phyloP scores from a whole-genome alignment of 2,113 vertebrate species.

The Grantiella picta region DNA sequence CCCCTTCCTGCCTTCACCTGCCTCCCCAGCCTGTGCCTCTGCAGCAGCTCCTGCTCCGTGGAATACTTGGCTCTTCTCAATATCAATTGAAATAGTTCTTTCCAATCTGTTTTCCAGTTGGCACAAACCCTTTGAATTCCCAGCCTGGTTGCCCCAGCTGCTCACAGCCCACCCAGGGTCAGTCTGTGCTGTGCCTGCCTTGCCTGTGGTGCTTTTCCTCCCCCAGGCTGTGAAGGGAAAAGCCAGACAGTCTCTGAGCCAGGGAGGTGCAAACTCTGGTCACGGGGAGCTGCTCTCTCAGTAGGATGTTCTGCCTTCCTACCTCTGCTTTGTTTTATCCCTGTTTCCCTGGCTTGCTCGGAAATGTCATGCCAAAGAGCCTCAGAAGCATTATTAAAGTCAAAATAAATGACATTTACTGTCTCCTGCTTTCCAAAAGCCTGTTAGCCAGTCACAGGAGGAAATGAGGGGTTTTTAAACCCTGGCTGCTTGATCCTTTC shows the following conservation, averaged over 20 bases:
- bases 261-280: neutral
- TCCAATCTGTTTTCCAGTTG: neutral
- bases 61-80: neutral
- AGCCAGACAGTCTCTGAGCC: neutral
- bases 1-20: neutral
- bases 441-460: neutral
- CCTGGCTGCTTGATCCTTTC: neutral
- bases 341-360: neutral
- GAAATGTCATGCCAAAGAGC: neutral
- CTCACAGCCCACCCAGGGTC: neutral
- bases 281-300: neutral
- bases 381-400: conserved; percentile 15
- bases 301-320: neutral
- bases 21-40: neutral
- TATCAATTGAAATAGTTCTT: rapidly evolving
- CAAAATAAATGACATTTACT: conserved; percentile 1
- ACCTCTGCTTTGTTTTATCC: neutral
- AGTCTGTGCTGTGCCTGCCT: neutral
- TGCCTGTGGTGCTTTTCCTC: neutral
- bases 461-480: neutral
- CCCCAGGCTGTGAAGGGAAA: neutral
- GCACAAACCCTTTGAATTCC: neutral
- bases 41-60: neutral
- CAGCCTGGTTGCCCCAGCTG: neutral
- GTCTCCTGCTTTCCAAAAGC: neutral